Evolutionary conservation across 64 coral and sea anemone genomes (phyloP), one percentile per base, ranked within the genome.

Genomic region (Porites australiensis): DNA sequence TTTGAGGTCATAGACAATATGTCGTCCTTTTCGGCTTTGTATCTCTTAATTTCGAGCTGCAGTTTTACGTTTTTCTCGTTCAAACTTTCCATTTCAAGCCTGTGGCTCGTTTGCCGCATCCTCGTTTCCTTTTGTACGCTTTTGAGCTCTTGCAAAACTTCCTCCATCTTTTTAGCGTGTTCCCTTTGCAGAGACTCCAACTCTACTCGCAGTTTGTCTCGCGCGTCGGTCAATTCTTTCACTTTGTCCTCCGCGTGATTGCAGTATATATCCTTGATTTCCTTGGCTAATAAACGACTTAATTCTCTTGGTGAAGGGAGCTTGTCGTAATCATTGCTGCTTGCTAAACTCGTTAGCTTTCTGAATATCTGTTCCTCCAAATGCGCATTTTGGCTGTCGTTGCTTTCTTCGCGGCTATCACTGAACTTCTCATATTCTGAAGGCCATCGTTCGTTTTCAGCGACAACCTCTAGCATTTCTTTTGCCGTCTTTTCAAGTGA

Each of bases 401-500:
- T 67, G 2, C 57, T 66, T 5, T 65, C 91, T 3, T 90, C 75
- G 27, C 72, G 83, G 13, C 19, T 19, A 45, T 74, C 58, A 43
- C 64, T 19, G 0, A 74, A 87, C 16, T 93, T 79, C 49, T 98
- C 92, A 46, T 77, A 98, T 23, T 58, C 82, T 37, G 27, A 37
- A 47, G 23, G 22, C 92, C 92, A 98, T 46, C 87, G 67, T 61
- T 98, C 86, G 27, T 94, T 94, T 66, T 94, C 92, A 19, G 92
- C 92, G 2, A 98, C 95, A 37, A 98, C 95, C 48, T 98, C 92
- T 4, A 98, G 70, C 95, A 98, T 98, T 55, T 98, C 95, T 37
- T 94, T 98, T 74, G 95, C 95, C 18, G 95, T 98, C 79, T 81
- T 98, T 27, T 98, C 95, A 12, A 98, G 80, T 8, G 95, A 98